phyloP scores from a whole-genome alignment of 2,888 invertebrate genomes.

The Polylopha cassiicola region DNA sequence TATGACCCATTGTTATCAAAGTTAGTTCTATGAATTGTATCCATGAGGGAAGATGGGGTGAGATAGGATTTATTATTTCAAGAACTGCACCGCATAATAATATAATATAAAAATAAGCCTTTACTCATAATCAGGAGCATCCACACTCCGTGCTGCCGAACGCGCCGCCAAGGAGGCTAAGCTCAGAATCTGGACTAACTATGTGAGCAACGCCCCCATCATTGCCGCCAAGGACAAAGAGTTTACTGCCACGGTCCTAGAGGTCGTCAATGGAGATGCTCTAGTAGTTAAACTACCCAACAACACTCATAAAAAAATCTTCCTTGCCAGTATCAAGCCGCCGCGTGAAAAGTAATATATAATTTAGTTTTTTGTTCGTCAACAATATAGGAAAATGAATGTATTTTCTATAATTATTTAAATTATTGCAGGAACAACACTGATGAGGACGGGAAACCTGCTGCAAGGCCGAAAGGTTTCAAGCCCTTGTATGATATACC shows the following conservation, averaged over 20 bases:
- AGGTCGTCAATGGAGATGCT: slow-evolving; percentile 96
- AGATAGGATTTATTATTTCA: too few species aligned
- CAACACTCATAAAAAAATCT: slow-evolving; percentile 91
- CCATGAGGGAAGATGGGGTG: too few species aligned
- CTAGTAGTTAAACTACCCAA: slow-evolving; percentile 89
- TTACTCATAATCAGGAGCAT: slow-evolving; percentile 75
- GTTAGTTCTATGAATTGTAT: too few species aligned
- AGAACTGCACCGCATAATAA: too few species aligned
- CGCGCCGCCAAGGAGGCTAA: slow-evolving; percentile 91
- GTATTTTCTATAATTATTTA: slow-evolving; percentile 2
- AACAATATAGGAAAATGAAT: neutral
- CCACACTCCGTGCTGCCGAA: slow-evolving; percentile 90
- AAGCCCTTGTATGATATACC: slow-evolving; percentile 98
- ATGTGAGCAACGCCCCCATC: slow-evolving; percentile 84
- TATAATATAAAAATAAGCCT: neutral
- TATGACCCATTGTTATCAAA: too few species aligned
- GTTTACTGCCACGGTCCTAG: slow-evolving; percentile 88
- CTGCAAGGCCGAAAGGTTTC: slow-evolving; percentile 83
- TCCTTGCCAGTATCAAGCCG: slow-evolving; percentile 96
- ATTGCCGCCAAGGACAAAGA: slow-evolving; percentile 88
- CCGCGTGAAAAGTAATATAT: slow-evolving; percentile 83
- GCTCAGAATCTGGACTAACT: slow-evolving; percentile 94
- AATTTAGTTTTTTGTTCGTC: slow-evolving; percentile 5
- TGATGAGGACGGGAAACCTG: slow-evolving; percentile 82
- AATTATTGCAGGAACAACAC: slow-evolving; percentile 52